Conservation (phyloP, 2,888 invertebrate genomes). For the Chaitophorus viminalis region DNA sequence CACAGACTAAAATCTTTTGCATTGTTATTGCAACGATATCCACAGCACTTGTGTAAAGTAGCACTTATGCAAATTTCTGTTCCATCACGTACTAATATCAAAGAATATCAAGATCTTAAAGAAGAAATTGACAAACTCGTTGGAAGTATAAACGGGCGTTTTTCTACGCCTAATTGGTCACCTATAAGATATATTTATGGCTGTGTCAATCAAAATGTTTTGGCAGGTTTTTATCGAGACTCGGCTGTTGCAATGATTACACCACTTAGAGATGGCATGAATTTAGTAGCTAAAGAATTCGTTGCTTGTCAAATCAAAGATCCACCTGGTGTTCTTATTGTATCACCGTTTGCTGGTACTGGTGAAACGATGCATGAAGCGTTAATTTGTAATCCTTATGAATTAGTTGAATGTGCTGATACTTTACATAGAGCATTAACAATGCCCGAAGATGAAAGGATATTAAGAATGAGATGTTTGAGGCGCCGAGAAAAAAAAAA, state of each 20-base stretch:
- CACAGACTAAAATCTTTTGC: constrained; percentile 81
- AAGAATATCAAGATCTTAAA: constrained; percentile 89
- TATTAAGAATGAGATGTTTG: constrained; percentile 85
- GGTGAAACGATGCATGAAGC: constrained; percentile 96
- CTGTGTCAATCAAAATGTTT: constrained; percentile 85
- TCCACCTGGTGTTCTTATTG: constrained; percentile 85
- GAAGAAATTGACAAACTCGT: constrained; percentile 91
- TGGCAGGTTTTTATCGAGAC: constrained; percentile 87
- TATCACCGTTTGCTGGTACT: constrained; percentile 91
- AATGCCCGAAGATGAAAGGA: constrained; percentile 90
- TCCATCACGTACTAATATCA: constrained; percentile 88
- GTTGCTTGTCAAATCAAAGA: constrained; percentile 90
- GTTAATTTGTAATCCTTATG: constrained; percentile 88
- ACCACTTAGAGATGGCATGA: constrained; percentile 90
- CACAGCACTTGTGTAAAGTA: constrained; percentile 84
- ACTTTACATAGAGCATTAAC: constrained; percentile 86
- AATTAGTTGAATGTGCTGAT: constrained; percentile 87
- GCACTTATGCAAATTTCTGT: constrained; percentile 86
- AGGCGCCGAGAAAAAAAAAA: constrained; percentile 82
- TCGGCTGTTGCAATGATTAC: constrained; percentile 88
- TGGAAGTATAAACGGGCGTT: constrained; percentile 86
- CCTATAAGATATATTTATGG: constrained; percentile 91
- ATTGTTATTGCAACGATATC: constrained; percentile 81
- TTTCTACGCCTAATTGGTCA: constrained; percentile 92
- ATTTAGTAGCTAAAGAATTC: constrained; percentile 91